A percentile compares a stretch with the other conserved stretches of the same genome.
phyloP scores from a whole-genome alignment of 2,888 invertebrate genomes.

The Tuberolachnus salignus region DNA sequence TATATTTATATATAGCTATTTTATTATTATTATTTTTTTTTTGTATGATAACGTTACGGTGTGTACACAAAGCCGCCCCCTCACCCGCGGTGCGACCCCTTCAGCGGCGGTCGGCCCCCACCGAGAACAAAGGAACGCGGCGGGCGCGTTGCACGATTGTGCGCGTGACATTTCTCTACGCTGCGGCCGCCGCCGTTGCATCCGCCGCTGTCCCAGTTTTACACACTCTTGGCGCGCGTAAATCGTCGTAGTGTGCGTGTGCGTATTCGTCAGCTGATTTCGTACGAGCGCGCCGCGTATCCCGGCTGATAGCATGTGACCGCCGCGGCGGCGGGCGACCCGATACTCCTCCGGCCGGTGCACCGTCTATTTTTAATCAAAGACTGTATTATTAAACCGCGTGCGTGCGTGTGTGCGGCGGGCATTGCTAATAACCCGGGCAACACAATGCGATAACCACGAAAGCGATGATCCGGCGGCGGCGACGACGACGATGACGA shows the following conservation, averaged over 20 bases:
- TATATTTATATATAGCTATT: neutral
- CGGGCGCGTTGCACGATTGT: constrained; percentile 1
- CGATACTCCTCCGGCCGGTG: neutral
- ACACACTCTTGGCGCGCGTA: neutral
- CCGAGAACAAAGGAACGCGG: constrained; percentile 54
- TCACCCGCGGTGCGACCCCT: neutral
- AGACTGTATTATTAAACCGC: neutral
- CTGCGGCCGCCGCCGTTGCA: neutral
- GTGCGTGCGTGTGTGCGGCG: neutral
- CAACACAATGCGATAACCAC: neutral
- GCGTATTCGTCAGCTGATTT: constrained; percentile 37
- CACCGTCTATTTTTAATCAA: constrained; percentile 43
- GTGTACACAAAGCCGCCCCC: constrained; percentile 9
- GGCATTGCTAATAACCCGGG: constrained; percentile 8
- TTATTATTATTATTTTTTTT: constrained; percentile 22
- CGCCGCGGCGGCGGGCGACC: neutral
- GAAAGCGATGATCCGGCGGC: neutral
- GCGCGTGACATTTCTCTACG: constrained; percentile 40
- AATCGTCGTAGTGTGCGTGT: neutral
- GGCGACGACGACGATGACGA: neutral
- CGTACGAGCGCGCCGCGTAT: constrained; percentile 9
- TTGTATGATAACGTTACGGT: constrained; percentile 35
- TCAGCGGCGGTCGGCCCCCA: constrained; percentile 5
- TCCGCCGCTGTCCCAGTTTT: neutral
- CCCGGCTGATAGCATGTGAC: neutral